A percentile compares a stretch with the other conserved stretches of the same genome.
These are phyloP conservation scores for Agonopterix heracliana DNA, from an alignment of 2,888 invertebrate species.

Conservation along the genomic window DNA sequence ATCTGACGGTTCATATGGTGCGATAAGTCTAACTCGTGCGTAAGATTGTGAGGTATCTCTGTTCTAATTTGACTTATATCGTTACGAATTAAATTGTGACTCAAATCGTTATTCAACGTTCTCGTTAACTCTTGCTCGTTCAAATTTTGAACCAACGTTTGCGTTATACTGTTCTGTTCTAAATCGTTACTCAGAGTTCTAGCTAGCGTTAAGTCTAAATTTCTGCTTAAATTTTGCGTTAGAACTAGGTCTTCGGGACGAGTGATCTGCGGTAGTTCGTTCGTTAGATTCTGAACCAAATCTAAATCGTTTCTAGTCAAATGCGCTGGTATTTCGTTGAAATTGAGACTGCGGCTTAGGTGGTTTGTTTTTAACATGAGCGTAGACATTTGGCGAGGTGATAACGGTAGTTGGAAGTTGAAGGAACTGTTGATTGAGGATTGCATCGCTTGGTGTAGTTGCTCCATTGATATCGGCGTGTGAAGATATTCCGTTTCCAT, in stretches of 20 bases:
- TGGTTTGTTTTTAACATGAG: slow-evolving; percentile 63
- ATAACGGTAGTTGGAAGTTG: slow-evolving; percentile 58
- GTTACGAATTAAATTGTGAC: slow-evolving; percentile 28
- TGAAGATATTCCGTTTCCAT: slow-evolving; percentile 58
- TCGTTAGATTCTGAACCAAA: slow-evolving; percentile 36
- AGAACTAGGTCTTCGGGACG: slow-evolving; percentile 27
- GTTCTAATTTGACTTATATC: slow-evolving; percentile 31
- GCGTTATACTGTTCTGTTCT: slow-evolving; percentile 24
- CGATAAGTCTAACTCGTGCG: slow-evolving; percentile 43
- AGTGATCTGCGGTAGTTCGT: slow-evolving; percentile 40
- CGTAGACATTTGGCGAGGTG: slow-evolving; percentile 62
- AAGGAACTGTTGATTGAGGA: slow-evolving; percentile 41
- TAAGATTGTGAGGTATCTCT: slow-evolving; percentile 36
- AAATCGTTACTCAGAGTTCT: slow-evolving; percentile 28
- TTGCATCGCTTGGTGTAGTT: slow-evolving; percentile 64
- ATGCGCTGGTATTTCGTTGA: slow-evolving; percentile 56
- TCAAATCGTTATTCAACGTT: slow-evolving; percentile 25
- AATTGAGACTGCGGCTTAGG: slow-evolving; percentile 43
- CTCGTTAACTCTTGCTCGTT: slow-evolving; percentile 24
- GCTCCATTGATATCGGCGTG: slow-evolving; percentile 60
- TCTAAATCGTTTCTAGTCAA: slow-evolving; percentile 50
- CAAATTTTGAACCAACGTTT: slow-evolving; percentile 20
- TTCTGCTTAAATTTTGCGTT: slow-evolving; percentile 27
- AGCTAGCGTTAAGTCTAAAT: slow-evolving; percentile 32
- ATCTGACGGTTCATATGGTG: slow-evolving; percentile 42